A percentile compares a stretch with the other conserved stretches of the same genome.
Evolutionary conservation across 2,888 invertebrate genomes (phyloP).

Genomic region (Salticus scenicus): DNA sequence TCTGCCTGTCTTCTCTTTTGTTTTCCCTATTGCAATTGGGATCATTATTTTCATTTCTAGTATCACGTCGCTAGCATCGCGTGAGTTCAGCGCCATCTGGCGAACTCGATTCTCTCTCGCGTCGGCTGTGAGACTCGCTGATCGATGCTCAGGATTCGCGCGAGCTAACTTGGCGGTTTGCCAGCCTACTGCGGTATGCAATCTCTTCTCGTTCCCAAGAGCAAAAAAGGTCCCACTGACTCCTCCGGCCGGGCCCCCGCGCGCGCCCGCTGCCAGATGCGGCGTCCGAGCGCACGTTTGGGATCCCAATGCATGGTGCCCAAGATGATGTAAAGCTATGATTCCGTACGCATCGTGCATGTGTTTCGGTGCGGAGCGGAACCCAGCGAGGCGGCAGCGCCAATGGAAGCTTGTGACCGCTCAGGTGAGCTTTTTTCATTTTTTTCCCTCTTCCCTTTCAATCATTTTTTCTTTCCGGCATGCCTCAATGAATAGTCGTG

Average conservation of each 20-base stretch:
- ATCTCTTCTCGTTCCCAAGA: background rate
- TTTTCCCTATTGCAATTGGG: background rate
- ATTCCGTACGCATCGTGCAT: slow-evolving; percentile 71
- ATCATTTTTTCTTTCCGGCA: too few relatives aligned
- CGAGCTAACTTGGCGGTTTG: slow-evolving; percentile 49
- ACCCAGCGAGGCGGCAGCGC: slow-evolving; percentile 22
- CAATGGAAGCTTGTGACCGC: slow-evolving; percentile 45
- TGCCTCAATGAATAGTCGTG: too few relatives aligned
- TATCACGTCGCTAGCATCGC: too few relatives aligned
- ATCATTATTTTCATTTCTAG: slow-evolving; percentile 2
- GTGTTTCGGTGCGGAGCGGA: slow-evolving; percentile 60
- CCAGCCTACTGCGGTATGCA: slow-evolving; percentile 56
- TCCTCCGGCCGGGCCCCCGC: slow-evolving; percentile 13
- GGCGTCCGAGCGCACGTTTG: slow-evolving; percentile 9
- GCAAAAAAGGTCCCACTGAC: background rate
- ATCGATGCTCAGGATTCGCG: slow-evolving; percentile 4
- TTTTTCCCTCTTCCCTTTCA: background rate
- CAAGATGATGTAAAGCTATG: slow-evolving; percentile 57
- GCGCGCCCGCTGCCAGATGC: slow-evolving; percentile 48
- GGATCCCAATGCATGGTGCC: background rate
- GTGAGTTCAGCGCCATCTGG: background rate
- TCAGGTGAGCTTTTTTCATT: slow-evolving; percentile 40
- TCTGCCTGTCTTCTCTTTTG: background rate
- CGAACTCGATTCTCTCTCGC: background rate
- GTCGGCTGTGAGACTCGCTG: background rate